A percentile compares a stretch with the other conserved stretches of the same genome.
Evolutionary conservation across 2,113 vertebrate species (phyloP).

Genomic region (Cardinalis cardinalis): DNA sequence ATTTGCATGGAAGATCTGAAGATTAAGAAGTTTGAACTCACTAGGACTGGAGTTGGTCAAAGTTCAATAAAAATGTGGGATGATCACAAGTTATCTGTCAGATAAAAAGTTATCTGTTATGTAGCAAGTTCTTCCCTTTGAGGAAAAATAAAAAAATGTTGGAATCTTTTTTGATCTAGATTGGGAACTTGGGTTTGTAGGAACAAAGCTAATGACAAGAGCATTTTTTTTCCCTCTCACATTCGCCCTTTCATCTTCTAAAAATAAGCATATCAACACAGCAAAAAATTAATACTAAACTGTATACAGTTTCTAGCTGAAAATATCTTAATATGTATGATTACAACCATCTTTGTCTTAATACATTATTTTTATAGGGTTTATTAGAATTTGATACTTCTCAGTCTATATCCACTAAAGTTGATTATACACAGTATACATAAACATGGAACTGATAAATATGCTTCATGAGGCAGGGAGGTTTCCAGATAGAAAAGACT

Average conservation of each 20-base stretch:
- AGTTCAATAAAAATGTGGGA: neutral
- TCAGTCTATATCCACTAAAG: neutral
- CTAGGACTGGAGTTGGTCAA: neutral
- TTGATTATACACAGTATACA: neutral
- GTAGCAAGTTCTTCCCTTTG: neutral
- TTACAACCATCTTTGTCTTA: neutral
- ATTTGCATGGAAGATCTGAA: neutral
- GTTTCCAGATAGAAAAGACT: neutral
- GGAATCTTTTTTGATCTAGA: neutral
- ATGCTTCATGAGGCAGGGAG: neutral
- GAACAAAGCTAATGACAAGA: neutral
- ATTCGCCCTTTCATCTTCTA: neutral
- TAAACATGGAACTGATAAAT: neutral
- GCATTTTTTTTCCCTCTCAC: neutral
- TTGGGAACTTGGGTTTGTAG: neutral
- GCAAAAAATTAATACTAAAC: neutral
- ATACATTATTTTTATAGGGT: neutral
- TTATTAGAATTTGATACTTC: neutral
- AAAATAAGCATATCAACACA: neutral
- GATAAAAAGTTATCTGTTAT: neutral
- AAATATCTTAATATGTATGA: neutral
- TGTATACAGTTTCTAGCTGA: neutral
- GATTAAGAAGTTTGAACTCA: neutral
- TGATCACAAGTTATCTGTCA: neutral
- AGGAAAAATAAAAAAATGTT: neutral